Percentiles rank a stretch among this genome's conserved stretches.
Conservation (phyloP, 2,113 vertebrate species). For the Xiphorhynchus elegans region DNA sequence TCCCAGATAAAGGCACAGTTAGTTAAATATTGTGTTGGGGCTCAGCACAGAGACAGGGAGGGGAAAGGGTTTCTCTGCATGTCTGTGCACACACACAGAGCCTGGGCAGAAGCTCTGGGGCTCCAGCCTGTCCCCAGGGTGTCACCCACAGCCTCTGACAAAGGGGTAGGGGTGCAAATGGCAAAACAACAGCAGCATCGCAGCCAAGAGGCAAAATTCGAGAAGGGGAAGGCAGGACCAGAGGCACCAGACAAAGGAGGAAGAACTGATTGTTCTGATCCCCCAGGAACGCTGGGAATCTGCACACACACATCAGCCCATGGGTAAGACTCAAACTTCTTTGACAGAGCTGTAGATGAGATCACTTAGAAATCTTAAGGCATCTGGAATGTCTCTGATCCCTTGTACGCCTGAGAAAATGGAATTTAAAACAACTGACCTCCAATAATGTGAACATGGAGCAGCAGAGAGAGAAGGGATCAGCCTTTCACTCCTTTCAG, state of each 20-base stretch:
- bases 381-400: conserved; percentile 9
- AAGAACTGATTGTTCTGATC: background rate
- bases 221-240: background rate
- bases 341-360: conserved; percentile 7
- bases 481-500: background rate
- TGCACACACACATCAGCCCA: background rate
- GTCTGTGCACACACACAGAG: background rate
- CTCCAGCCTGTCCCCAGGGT: background rate
- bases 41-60: background rate
- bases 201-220: background rate
- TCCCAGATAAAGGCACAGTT: background rate
- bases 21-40: background rate
- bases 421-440: background rate
- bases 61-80: background rate
- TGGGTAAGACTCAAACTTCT: background rate
- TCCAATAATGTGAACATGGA: background rate
- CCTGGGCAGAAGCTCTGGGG: background rate
- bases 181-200: background rate
- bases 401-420: background rate
- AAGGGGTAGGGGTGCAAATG: background rate
- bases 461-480: background rate
- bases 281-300: background rate
- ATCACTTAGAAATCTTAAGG: conserved; percentile 8
- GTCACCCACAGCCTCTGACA: background rate
- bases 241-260: background rate